Conservation (phyloP, 2,888 invertebrate genomes). For the Drosophila infuscata region DNA sequence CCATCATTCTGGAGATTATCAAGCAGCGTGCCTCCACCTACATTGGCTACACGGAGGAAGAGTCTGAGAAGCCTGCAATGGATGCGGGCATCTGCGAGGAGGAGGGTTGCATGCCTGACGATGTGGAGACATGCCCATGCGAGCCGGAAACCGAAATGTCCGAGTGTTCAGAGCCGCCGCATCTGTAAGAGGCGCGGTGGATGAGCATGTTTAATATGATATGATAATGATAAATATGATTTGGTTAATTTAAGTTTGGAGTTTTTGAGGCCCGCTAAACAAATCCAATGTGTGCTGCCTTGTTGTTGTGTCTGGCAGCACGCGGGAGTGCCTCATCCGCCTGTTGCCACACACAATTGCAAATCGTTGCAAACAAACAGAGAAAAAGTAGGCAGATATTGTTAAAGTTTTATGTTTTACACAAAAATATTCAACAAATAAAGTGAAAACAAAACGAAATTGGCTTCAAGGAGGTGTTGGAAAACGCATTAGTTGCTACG, state of each 20-base stretch:
- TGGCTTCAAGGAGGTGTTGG: neutral
- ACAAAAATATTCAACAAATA: slow-evolving; percentile 64
- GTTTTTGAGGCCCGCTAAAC: slow-evolving; percentile 23
- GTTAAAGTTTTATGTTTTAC: slow-evolving; percentile 75
- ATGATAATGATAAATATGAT: slow-evolving; percentile 34
- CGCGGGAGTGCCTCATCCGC: slow-evolving; percentile 19
- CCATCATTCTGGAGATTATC: slow-evolving; percentile 92
- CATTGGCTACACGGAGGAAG: slow-evolving; percentile 77
- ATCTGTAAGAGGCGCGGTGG: slow-evolving; percentile 37
- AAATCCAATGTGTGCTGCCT: slow-evolving; percentile 47
- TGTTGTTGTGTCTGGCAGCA: slow-evolving; percentile 69
- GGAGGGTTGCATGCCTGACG: slow-evolving; percentile 63
- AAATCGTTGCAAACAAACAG: slow-evolving; percentile 39
- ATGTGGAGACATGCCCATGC: slow-evolving; percentile 67
- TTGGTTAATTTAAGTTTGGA: slow-evolving; percentile 50
- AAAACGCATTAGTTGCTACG: neutral
- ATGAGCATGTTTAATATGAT: slow-evolving; percentile 9
- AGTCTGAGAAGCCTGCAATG: slow-evolving; percentile 37
- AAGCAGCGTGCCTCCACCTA: slow-evolving; percentile 88
- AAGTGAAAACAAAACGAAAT: slow-evolving; percentile 27
- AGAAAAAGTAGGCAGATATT: slow-evolving; percentile 55
- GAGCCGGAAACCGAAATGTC: slow-evolving; percentile 59
- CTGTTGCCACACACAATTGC: slow-evolving; percentile 69
- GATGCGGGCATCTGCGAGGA: slow-evolving; percentile 62
- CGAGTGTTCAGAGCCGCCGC: slow-evolving; percentile 59